A percentile compares a stretch with the other conserved stretches of the same genome.
These are phyloP conservation scores for Threskiornis aethiopicus DNA, from an alignment of 2,797 vertebrate species.

Conservation along the genomic window DNA sequence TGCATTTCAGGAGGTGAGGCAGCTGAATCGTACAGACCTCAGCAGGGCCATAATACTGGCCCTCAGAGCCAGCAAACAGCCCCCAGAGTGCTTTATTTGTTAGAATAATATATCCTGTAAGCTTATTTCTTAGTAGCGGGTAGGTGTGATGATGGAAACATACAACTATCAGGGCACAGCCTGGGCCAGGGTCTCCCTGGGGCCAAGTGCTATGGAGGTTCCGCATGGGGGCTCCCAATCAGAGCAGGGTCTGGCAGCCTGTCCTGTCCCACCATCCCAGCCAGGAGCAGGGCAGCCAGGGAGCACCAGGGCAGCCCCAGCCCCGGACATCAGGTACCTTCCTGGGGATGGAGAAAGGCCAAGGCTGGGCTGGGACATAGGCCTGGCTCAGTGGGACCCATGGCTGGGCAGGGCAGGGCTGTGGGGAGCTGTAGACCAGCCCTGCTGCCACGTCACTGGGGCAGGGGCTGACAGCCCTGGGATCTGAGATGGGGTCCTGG, in stretches of 20 bases:
- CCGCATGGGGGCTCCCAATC: fast-evolving
- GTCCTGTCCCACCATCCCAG: background rate
- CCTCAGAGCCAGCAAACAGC: background rate
- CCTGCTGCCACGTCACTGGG: background rate
- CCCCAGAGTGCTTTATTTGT: background rate
- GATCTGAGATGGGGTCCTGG: background rate
- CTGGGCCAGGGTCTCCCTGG: background rate
- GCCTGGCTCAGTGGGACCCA: fast-evolving
- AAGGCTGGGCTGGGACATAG: background rate
- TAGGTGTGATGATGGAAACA: background rate
- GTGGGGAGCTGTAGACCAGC: background rate
- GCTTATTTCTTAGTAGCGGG: background rate
- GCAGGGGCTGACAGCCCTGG: background rate
- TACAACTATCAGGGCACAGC: background rate
- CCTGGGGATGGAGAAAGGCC: too few species aligned
- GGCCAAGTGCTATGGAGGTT: background rate
- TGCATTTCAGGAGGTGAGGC: background rate
- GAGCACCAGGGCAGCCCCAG: background rate
- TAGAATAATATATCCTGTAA: background rate
- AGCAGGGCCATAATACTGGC: background rate
- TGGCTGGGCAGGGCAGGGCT: background rate
- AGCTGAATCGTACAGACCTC: background rate
- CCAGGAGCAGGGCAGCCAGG: background rate
- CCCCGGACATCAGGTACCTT: fast-evolving
- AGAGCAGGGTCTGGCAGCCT: background rate